phyloP scores from a whole-genome alignment of 2,113 vertebrate species.

The Cebidichthys violaceus region DNA sequence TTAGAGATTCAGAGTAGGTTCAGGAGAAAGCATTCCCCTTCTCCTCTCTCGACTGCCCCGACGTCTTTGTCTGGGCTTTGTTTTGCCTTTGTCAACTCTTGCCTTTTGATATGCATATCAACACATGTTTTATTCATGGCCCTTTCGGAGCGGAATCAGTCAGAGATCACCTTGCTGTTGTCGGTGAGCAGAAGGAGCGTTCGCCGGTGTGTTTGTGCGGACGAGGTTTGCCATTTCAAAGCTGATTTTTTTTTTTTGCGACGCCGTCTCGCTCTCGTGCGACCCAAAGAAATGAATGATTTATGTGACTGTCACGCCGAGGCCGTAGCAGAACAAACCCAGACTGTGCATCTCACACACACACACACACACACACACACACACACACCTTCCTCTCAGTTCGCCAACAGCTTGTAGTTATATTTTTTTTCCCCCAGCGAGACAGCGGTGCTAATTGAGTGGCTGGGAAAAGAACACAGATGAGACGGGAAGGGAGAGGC shows the following conservation, averaged over 20 bases:
- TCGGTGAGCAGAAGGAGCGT: conserved; percentile 48
- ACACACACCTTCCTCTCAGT: conserved; percentile 28
- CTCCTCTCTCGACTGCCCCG: conserved; percentile 34
- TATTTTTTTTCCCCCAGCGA: conserved; percentile 20
- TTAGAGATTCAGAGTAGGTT: conserved; percentile 76
- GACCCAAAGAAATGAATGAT: conserved; percentile 68
- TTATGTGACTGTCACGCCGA: conserved; percentile 67
- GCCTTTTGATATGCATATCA: conserved; percentile 82
- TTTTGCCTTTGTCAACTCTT: conserved; percentile 79
- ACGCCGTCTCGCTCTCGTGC: conserved; percentile 38
- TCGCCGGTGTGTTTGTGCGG: conserved; percentile 15
- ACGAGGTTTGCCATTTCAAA: conserved; percentile 59
- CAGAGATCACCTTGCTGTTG: conserved; percentile 65
- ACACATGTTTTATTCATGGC: conserved; percentile 84
- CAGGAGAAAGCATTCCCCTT: conserved; percentile 35
- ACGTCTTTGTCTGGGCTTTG: conserved; percentile 77
- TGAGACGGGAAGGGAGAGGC: conserved; percentile 26
- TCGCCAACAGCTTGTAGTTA: conserved; percentile 37
- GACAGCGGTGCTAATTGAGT: conserved; percentile 62
- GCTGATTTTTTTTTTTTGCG: conserved; percentile 49
- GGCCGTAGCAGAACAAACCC: conserved; percentile 43
- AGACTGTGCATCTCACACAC: conserved; percentile 21
- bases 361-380: background rate
- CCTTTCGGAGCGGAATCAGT: conserved; percentile 63
- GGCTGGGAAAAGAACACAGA: conserved; percentile 48